Base-by-base conservation (phyloP, 2,888 invertebrate species). In the Protodeltote pygarga region DNA sequence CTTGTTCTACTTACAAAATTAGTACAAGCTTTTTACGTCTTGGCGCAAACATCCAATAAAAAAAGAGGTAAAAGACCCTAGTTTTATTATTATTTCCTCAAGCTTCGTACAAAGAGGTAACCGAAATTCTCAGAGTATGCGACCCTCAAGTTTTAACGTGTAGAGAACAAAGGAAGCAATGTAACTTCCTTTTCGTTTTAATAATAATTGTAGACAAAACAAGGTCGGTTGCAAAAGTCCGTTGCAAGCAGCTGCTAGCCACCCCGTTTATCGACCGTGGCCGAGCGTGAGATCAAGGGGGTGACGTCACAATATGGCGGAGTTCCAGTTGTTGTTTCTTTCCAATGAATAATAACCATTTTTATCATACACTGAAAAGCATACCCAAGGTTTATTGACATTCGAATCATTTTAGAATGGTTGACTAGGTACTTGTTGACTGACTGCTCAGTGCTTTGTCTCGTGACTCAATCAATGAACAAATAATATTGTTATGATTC, bases 201-300 rank as follows among this genome's bases (percentile, higher is more conserved):
- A 50, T 46, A 62, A 62, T 50, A 62, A 50, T 41, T 41, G 4
- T 40, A 25, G 31, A 44, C 21, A 40, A 50, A 51, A 54, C 39
- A 60, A 54, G 49, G 54, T 41, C 59, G 57, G 55, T 62, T 54
- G 47, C 35, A 49, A 55, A 65, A 68, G 51, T 61, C 42, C 71
- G 73, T 72, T 72, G 57, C 31, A 42, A 38, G 52, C 71, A 72
- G 73, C 73, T 72, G 71, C 55, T 47, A 24, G 13, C 15, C 39
- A 42, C 49, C 42, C 51, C 47, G 29, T 46, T 46, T 45, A 50
- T 52, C 55, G 50, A 50, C 33, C 59, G 38, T 29, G 11, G 50
- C 31, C 9, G 33, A 50, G 50, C 69, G 66, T 54, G 65, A 57
- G 62, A 55, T 40, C 50, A 47, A 44, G 40, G 53, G 61, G 50